These are phyloP conservation scores for Anarrhichthys ocellatus DNA, from an alignment of 2,113 vertebrate species.

Conservation along the genomic window DNA sequence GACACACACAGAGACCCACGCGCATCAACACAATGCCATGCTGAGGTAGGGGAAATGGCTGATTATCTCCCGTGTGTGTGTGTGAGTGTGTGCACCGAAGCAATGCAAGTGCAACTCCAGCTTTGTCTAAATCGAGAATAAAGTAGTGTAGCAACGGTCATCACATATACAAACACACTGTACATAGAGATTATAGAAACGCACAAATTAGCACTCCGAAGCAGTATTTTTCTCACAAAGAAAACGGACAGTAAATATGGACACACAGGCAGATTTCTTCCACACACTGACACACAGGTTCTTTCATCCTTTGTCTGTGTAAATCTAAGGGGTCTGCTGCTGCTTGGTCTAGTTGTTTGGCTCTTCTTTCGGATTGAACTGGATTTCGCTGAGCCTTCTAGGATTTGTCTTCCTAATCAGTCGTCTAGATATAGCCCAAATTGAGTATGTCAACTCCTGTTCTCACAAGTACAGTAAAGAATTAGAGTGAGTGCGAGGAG, in stretches of 20 bases:
- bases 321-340: background rate
- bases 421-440: background rate
- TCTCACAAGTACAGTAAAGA: background rate
- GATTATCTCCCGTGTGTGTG: slow-evolving; percentile 60
- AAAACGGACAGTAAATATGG: slow-evolving; percentile 19
- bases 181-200: background rate
- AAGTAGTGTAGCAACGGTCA: slow-evolving; percentile 30
- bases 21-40: slow-evolving; percentile 49
- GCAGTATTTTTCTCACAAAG: slow-evolving; percentile 12
- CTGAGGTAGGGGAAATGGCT: slow-evolving; percentile 71
- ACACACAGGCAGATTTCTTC: slow-evolving; percentile 10
- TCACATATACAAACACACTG: slow-evolving; percentile 2
- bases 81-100: slow-evolving; percentile 50
- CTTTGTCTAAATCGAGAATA: slow-evolving; percentile 47
- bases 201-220: slow-evolving; percentile 15
- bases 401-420: slow-evolving; percentile 24
- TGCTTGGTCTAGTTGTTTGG: background rate
- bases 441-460: background rate
- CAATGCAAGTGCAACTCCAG: slow-evolving; percentile 59
- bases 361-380: slow-evolving; percentile 19
- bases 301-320: slow-evolving; percentile 18
- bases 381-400: slow-evolving; percentile 28
- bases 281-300: background rate
- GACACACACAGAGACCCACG: slow-evolving; percentile 43
- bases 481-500: background rate